Percentiles rank a stretch among this genome's conserved stretches.
These are phyloP conservation scores for Patella vulgata DNA, from an alignment of 1,140 invertebrate species.

Conservation along the genomic window DNA sequence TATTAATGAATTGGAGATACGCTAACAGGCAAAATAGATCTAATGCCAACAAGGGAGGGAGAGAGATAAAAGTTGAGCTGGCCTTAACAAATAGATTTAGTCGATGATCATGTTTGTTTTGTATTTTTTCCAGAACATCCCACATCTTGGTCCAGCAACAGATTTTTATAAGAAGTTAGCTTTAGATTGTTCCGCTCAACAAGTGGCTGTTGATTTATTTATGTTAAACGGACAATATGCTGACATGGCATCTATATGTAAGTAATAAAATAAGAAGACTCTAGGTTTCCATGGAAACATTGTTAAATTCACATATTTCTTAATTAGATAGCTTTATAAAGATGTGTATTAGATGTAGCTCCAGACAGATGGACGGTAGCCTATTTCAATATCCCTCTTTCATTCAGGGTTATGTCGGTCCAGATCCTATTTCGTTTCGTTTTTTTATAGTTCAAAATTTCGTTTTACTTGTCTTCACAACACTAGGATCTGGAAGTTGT, in stretches of 20 bases:
- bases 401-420: neutral
- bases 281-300: too few species aligned
- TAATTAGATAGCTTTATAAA: too few species aligned
- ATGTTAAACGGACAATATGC: conserved; percentile 91
- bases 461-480: too few species aligned
- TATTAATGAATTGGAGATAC: too few species aligned
- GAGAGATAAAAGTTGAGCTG: too few species aligned
- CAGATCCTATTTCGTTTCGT: neutral
- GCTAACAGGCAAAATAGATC: too few species aligned
- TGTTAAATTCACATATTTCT: too few species aligned
- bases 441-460: conserved; percentile 7
- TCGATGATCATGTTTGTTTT: conserved; percentile 9
- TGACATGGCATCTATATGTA: conserved; percentile 92
- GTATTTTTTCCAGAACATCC: conserved; percentile 56
- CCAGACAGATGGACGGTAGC: too few species aligned
- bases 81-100: too few species aligned
- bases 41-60: too few species aligned
- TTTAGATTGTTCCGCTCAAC: conserved; percentile 94
- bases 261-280: conserved; percentile 68
- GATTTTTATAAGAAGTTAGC: conserved; percentile 99
- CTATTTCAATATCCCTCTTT: neutral
- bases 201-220: conserved; percentile 96
- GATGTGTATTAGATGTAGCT: too few species aligned
- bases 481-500: too few species aligned
- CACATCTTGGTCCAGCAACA: conserved; percentile 88